Evolutionary conservation across 37 sponge, comb jelly and placozoan species (phyloP), one percentile per base, ranked within the genome.

Genomic region (Geodia barretti): DNA sequence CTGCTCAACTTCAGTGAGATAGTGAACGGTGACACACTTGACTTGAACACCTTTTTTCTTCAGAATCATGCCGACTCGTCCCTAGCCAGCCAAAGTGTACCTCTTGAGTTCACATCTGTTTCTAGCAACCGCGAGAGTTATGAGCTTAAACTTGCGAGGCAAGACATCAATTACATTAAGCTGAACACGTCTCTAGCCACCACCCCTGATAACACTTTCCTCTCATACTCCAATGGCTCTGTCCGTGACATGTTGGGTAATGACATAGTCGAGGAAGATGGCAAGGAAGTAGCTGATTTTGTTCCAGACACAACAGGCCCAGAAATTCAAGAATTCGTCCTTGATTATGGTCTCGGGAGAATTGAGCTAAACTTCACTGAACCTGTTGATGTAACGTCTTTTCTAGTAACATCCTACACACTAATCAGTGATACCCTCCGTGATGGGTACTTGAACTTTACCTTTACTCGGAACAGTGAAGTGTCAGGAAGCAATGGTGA

Each of bases 1-100:
- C 67, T 84, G 2, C 61, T 96, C 40, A 82, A 68, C 65, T 96
- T 96, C 68, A 88, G 89, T 54, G 97, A 96, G 85, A 80, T 88
- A 40, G 84, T 95, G 39, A 73, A 85, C 65, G 83, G 43, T 26
- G 47, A 36, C 47, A 79, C 91, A 24, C 64, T 95, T 33, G 75
- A 88, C 69, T 74, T 91, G 23, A 61, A 41, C 11, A 7, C 61
- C 30, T 90, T 90, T 69, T 7, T 80, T 1, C 59, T 90, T 38
- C 75, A 84, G 30, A 90, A 74, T 71, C 1, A 28, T 68, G 76
- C 73, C 17, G 9, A 71, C 58, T 34, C 69, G 20, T 30, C 61
- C 23, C 7, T 4, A 4, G 41, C 81, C 21, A 68, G 3, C 36
- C 21, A 35, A 21, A 63, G 74, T 73, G 74, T 89, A 26, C 60